These are phyloP conservation scores for Psephotus haematonotus DNA, from an alignment of 2,113 vertebrate species.

Conservation along the genomic window DNA sequence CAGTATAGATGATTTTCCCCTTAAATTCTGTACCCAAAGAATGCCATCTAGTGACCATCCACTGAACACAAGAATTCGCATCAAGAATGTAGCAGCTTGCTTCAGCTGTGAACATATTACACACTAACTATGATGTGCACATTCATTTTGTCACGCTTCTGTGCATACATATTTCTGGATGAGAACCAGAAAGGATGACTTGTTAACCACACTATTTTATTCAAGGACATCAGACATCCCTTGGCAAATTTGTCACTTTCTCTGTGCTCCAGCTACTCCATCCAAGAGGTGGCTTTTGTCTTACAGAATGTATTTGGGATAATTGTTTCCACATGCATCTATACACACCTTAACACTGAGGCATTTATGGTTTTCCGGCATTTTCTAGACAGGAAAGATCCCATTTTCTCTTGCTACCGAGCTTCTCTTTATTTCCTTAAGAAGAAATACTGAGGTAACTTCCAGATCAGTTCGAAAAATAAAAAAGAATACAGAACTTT, in stretches of 20 bases:
- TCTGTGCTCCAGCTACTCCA: background rate
- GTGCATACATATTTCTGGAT: rapidly evolving
- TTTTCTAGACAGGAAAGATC: background rate
- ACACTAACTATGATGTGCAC: rapidly evolving
- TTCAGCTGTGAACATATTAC: background rate
- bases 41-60: conserved; percentile 67
- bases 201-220: background rate
- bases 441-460: background rate
- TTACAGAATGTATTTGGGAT: background rate
- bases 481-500: background rate
- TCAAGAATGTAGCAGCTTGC: background rate
- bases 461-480: background rate
- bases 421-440: background rate
- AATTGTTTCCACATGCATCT: rapidly evolving
- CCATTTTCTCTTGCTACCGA: background rate
- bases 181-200: background rate
- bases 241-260: background rate
- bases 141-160: background rate
- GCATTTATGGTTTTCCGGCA: background rate
- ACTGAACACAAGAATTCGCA: background rate
- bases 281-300: background rate
- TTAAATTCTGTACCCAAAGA: conserved; percentile 52
- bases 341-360: background rate
- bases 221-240: background rate
- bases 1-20: background rate